phyloP scores from a whole-genome alignment of 2,113 vertebrate species.

The Ceratotherium simum region DNA sequence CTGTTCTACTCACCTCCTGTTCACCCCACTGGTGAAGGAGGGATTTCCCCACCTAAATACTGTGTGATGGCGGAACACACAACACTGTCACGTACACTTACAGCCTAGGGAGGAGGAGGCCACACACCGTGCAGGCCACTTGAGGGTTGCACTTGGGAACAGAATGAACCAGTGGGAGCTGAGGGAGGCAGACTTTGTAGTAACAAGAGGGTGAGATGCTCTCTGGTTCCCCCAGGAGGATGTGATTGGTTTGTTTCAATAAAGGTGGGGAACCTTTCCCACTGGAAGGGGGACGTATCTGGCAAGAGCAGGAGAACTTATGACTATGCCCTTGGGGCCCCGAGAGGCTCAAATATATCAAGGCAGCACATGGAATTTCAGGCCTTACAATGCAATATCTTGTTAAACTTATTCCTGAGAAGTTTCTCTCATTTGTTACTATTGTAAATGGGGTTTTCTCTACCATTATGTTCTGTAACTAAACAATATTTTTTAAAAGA shows the following conservation, averaged over 20 bases:
- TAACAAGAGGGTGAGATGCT: no score
- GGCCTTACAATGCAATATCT: neutral
- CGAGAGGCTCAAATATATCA: neutral
- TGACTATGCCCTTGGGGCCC: neutral
- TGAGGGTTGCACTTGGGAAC: accelerated
- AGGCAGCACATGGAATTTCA: neutral
- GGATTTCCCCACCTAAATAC: neutral
- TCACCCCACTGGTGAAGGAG: neutral
- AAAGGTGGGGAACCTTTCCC: neutral
- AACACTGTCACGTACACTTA: neutral
- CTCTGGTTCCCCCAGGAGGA: neutral
- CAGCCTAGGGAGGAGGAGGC: neutral
- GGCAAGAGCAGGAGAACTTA: neutral
- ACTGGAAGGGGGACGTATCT: accelerated
- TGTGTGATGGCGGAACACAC: neutral
- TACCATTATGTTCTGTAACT: neutral
- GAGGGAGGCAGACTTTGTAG: neutral
- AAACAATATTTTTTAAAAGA: neutral
- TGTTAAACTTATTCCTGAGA: neutral
- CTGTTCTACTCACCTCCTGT: neutral
- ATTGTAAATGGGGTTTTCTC: neutral
- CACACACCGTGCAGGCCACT: accelerated
- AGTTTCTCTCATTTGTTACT: neutral
- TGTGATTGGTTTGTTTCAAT: neutral
- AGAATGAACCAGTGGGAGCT: neutral